A percentile compares a stretch with the other conserved stretches of the same genome.
These are phyloP conservation scores for Tachina fera DNA, from an alignment of 2,888 invertebrate species.

Conservation along the genomic window DNA sequence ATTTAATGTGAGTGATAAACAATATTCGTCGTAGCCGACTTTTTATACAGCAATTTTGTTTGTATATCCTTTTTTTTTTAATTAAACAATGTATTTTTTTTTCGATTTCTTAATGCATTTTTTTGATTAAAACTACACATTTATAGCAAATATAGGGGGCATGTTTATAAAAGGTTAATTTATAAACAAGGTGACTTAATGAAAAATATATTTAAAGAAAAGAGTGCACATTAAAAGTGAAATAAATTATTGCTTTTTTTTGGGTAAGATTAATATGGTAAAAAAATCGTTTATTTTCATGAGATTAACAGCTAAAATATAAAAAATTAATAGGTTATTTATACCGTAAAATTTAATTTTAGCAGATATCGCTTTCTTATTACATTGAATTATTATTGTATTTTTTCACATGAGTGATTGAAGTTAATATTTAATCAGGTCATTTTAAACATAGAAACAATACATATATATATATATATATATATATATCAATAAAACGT, in stretches of 20 bases:
- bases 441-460: background rate
- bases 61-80: conserved; percentile 18
- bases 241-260: conserved; percentile 39
- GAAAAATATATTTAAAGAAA: conserved; percentile 20
- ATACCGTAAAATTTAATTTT: no score
- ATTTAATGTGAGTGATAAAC: background rate
- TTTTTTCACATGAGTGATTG: background rate
- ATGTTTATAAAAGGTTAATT: conserved; percentile 56
- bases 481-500: no score
- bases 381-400: no score
- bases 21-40: background rate
- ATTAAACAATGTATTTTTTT: conserved; percentile 39
- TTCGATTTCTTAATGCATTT: conserved; percentile 25
- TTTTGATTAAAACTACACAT: conserved; percentile 57
- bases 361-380: no score
- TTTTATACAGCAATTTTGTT: conserved; percentile 12
- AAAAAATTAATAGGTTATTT: no score
- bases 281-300: background rate
- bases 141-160: conserved; percentile 51
- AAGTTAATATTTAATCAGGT: background rate
- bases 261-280: conserved; percentile 20
- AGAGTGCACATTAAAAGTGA: conserved; percentile 10
- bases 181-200: conserved; percentile 52
- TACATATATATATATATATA: no score
- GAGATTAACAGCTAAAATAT: background rate